Evolutionary conservation across 2,797 vertebrate species (phyloP), one percentile per base, ranked within the genome.

Genomic region (Acanthopagrus latus): DNA sequence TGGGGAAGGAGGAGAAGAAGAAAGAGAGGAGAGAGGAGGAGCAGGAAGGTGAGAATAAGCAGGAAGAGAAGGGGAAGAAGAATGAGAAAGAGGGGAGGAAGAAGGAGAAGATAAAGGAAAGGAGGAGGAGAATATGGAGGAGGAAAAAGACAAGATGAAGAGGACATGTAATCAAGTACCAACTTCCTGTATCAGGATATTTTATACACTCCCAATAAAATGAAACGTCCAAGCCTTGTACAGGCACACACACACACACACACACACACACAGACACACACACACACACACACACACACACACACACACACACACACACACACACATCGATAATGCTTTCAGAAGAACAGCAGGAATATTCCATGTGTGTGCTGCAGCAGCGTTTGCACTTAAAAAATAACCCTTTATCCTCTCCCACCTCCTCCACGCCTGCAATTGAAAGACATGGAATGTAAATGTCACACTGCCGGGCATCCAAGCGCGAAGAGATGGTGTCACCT

Each of bases 391-490:
- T 64, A 29, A 66, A n/a, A 76, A 78, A 60, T 69, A 33, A 70
- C 66, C 47, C 65, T 84, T 70, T 69, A 55, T 75, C 77, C 67
- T 72, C 38, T 10, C 1, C 46, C 73, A 21, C 23, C 55, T 60
- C 67, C 64, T 54, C 44, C 58, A 55, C 41, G 58, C 2, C 48
- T 76, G 58, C 66, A 68, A 46, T 60, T 81, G 73, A 80, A 79
- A 74, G 12, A 56, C 73, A 72, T 76, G 57, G 75, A 80, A 81
- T 65, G 72, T 77, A 87, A 87, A 88, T 81, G 78, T 64, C 76
- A 82, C 77, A 66, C 29, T 51, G 64, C 66, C 73, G 38, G 50
- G 64, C 48, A 20, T 72, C 29, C 54, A 4, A 21, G 5, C 38
- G 56, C 18, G 7, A 14, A 9, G 33, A 63, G 71, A 68, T 38